A percentile compares a stretch with the other conserved stretches of the same genome.
Conservation (phyloP, 2,888 invertebrate species). For the Leptarthrus brevirostris region DNA sequence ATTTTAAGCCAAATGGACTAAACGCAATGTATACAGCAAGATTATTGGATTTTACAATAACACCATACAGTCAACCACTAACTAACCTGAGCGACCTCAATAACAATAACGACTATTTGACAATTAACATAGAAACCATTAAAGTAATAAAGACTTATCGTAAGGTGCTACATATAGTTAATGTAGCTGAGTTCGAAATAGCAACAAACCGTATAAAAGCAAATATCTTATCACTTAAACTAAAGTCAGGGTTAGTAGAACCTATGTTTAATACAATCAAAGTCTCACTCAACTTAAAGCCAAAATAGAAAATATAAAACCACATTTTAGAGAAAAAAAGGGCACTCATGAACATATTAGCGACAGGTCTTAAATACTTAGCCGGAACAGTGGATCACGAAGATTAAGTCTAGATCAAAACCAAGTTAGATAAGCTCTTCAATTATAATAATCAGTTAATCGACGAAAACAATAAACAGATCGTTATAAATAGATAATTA, state of each 20-base stretch:
- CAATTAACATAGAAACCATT: background rate
- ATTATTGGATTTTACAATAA: constrained; percentile 19
- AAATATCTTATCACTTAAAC: background rate
- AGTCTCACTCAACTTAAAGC: background rate
- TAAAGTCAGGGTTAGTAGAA: background rate
- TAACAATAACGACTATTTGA: constrained; percentile 1
- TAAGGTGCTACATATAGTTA: background rate
- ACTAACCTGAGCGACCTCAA: background rate
- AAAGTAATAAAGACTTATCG: background rate
- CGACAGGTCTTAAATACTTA: constrained; percentile 29
- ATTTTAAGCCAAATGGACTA: background rate
- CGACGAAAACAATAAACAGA: too few species aligned
- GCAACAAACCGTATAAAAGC: background rate
- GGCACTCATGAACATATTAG: constrained; percentile 19
- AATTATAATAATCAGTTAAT: background rate
- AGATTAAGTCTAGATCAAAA: constrained; percentile 5
- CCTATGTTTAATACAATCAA: background rate
- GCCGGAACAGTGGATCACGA: constrained; percentile 14
- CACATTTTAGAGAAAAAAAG: too few species aligned
- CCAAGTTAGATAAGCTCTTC: background rate
- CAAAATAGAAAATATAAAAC: constrained; percentile 4
- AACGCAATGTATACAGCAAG: background rate
- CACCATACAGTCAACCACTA: constrained; percentile 27
- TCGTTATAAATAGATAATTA: background rate
- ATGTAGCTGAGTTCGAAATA: background rate